A percentile compares a stretch with the other conserved stretches of the same genome.
Conservation (phyloP, 1,140 invertebrate species). For the Drosophila orosa region DNA sequence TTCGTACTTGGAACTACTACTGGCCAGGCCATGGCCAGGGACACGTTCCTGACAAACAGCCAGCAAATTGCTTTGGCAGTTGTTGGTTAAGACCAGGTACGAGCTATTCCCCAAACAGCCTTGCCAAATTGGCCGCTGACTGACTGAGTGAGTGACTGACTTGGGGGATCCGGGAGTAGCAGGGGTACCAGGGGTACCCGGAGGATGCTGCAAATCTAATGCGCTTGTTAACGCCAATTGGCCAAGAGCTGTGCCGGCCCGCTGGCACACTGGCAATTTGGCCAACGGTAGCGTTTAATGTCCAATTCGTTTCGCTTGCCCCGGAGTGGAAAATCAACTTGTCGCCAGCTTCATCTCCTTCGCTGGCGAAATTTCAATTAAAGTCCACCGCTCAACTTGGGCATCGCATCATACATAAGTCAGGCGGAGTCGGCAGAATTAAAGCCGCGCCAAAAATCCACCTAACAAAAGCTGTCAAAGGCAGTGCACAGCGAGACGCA, state of each 20-base stretch:
- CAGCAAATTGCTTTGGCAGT: conserved; percentile 76
- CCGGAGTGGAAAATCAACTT: conserved; percentile 78
- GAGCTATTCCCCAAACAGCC: conserved; percentile 76
- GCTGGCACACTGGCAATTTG: conserved; percentile 69
- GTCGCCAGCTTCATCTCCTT: conserved; percentile 51
- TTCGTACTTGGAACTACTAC: conserved; percentile 2
- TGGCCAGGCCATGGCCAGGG: conserved; percentile 27
- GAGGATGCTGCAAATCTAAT: conserved; percentile 55
- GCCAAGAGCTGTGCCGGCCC: conserved; percentile 41
- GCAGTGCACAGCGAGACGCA: conserved; percentile 52
- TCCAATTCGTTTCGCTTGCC: conserved; percentile 75
- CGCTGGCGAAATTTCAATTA: conserved; percentile 75
- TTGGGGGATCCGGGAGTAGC: conserved; percentile 1
- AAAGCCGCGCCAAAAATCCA: conserved; percentile 55
- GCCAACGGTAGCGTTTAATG: conserved; percentile 82
- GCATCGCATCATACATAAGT: conserved; percentile 49
- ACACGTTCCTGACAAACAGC: conserved; percentile 62
- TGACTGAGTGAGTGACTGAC: conserved; percentile 46
- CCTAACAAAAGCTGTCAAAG: conserved; percentile 74
- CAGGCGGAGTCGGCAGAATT: conserved; percentile 41
- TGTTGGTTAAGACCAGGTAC: conserved; percentile 67
- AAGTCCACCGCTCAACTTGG: conserved; percentile 54
- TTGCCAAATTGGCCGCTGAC: conserved; percentile 76
- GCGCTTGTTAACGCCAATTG: conserved; percentile 81
- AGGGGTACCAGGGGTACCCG: conserved; percentile 1